Conservation (phyloP, 23 tunicate species). For the Oikopleura vanhoeffeni region DNA sequence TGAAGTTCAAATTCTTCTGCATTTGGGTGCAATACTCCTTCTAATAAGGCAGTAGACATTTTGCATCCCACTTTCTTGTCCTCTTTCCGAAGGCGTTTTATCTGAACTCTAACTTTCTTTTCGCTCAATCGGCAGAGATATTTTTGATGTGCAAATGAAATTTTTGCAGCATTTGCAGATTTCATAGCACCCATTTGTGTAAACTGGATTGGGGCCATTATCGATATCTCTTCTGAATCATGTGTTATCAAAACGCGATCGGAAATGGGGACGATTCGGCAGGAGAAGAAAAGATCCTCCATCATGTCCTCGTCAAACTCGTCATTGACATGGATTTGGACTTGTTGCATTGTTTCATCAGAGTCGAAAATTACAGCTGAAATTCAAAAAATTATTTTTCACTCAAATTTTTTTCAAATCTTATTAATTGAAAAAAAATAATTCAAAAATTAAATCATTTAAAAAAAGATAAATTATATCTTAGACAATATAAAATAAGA, state of each 20-base stretch:
- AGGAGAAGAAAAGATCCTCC: neutral
- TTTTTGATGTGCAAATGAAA: neutral
- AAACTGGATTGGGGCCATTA: neutral
- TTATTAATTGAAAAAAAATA: no score
- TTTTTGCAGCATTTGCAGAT: neutral
- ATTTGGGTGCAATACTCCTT: neutral
- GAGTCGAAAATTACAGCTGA: constrained; percentile 1
- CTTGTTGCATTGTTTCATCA: neutral
- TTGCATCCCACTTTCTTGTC: neutral
- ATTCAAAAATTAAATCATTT: no score
- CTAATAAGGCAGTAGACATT: neutral
- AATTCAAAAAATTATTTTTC: no score
- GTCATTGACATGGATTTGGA: neutral
- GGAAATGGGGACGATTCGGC: neutral
- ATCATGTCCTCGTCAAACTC: neutral
- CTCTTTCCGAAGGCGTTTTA: neutral
- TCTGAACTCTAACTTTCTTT: neutral
- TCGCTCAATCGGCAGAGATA: neutral
- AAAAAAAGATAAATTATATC: no score
- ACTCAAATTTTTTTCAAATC: no score
- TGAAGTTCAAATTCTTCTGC: neutral
- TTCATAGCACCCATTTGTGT: neutral
- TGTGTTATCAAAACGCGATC: neutral
- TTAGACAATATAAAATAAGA: no score
- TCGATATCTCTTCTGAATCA: neutral